Evolutionary conservation across 2,888 invertebrate genomes (phyloP), one percentile per base, ranked within the genome.

Genomic region (Sepiola atlantica): DNA sequence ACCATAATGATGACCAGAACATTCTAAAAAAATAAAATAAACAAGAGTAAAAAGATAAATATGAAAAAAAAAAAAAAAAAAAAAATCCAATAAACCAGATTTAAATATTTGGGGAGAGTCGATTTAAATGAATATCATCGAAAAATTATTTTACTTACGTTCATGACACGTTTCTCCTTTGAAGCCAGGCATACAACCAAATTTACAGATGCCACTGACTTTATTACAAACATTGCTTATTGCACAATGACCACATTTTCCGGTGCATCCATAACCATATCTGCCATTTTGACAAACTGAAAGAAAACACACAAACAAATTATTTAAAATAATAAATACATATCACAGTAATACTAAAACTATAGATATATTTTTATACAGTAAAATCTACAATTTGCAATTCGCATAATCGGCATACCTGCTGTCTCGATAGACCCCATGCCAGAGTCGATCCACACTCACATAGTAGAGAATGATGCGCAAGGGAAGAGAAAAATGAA

Each of bases 1-100:
- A 24, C 96, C 96, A 95, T 95, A 96, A 91, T 95, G 94, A 55
- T 95, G 95, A 45, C 95, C 94, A 77, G 96, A 96, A 94, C 96
- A 96, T 57, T 94, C 96, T 96, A 95, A 35, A 95, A 91, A n/a
- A 35, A 91, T 93, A 94, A n/a, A 55, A 10, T 45, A 77, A 77
- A 77, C 45, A 45, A 45, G 8, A 45, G 45, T 45, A 45, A 45
- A 45, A 45, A 45, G 90, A 90, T 10, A 90, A 0, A 14, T n/a
- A 90, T 90, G 8, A 90, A 90, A 28, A 16, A 21, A 90, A 92
- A 54, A 55, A 18, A 54, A 90, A 90, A 28, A 16, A 21, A 90
- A 92, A 54, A 55, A 18, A 54, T 10, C 24, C 35, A 91, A 35
- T n/a, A 24, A 35, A 54, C 28, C 45, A 45, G 0, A 45, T n/a